Conservation (phyloP, 2,797 vertebrate genomes). For the Cryptoblepharus egeriae region DNA sequence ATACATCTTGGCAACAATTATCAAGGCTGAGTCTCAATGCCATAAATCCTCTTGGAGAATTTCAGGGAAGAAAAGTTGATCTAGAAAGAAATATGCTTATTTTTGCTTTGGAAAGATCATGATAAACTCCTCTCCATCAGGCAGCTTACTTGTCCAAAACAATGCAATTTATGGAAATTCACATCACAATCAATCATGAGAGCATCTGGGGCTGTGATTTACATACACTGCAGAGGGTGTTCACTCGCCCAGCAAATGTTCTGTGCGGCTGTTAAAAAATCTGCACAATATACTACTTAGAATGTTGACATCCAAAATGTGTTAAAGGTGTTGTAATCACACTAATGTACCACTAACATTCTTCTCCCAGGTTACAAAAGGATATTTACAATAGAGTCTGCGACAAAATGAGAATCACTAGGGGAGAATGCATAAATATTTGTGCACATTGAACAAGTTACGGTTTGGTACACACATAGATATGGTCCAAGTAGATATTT, state of each 20-base stretch:
- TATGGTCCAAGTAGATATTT: not conserved
- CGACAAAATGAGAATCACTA: not conserved
- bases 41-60: slow-evolving; percentile 18
- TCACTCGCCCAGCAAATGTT: slow-evolving; percentile 24
- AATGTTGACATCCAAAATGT: slow-evolving; percentile 10
- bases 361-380: slow-evolving; percentile 1
- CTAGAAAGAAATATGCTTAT: not conserved
- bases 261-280: slow-evolving; percentile 12
- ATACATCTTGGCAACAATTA: slow-evolving; percentile 33
- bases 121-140: slow-evolving; percentile 3
- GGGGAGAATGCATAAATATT: slow-evolving; percentile 39
- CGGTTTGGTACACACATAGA: not conserved
- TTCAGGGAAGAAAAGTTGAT: slow-evolving; percentile 2
- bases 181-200: not conserved
- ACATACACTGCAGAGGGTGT: not conserved
- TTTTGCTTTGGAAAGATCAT: slow-evolving; percentile 16
- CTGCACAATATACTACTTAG: not conserved
- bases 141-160: slow-evolving; percentile 21
- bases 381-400: not conserved
- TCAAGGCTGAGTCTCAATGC: not conserved
- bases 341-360: not conserved
- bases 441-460: slow-evolving; percentile 2
- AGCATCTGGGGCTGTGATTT: not conserved
- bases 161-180: not conserved
- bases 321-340: slow-evolving; percentile 2